phyloP scores from a whole-genome alignment of 2,888 invertebrate species.

The Leptopilina drosophilae region DNA sequence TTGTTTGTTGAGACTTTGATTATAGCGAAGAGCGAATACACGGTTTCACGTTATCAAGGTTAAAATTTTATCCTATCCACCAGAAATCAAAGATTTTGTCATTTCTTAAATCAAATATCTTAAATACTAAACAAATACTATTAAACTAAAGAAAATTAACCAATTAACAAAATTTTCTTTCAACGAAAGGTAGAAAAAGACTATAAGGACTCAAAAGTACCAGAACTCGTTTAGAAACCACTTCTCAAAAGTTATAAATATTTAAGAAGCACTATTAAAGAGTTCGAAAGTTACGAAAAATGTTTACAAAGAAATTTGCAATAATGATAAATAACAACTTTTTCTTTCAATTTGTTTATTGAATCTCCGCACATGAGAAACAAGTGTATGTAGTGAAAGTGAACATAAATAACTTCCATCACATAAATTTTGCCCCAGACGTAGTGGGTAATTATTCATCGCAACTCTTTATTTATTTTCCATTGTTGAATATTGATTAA shows the following conservation, averaged over 20 bases:
- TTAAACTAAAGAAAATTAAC: no score
- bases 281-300: background rate
- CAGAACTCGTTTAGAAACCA: no score
- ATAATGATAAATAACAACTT: background rate
- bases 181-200: no score
- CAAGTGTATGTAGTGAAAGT: constrained; percentile 20
- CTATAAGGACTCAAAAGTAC: no score
- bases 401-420: constrained; percentile 23
- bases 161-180: no score
- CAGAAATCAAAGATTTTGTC: background rate
- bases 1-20: constrained; percentile 25
- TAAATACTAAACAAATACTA: no score
- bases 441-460: constrained; percentile 22
- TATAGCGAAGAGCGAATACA: background rate
- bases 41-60: constrained; percentile 9
- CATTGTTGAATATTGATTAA: background rate
- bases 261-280: no score
- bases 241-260: no score
- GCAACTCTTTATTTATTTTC: constrained; percentile 16
- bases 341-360: constrained; percentile 6
- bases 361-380: background rate
- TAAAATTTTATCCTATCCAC: background rate
- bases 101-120: no score
- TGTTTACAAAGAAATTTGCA: background rate
- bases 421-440: constrained; percentile 3